phyloP scores from a whole-genome alignment of 2,888 invertebrate genomes.

The Cotesia congregata region DNA sequence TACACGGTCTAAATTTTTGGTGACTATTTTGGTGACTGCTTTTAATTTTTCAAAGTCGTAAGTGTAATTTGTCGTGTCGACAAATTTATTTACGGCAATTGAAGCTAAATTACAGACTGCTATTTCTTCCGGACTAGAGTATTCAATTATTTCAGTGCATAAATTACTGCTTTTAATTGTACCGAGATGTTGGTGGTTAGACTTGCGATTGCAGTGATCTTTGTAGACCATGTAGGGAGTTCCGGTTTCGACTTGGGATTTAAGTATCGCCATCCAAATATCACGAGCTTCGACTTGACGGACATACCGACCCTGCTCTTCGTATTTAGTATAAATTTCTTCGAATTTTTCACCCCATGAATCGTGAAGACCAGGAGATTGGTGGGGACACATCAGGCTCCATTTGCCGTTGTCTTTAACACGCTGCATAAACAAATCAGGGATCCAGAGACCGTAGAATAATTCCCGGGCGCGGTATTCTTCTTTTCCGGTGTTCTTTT shows the following conservation, averaged over 20 bases:
- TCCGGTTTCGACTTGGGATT: conserved; percentile 77
- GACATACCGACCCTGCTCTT: conserved; percentile 65
- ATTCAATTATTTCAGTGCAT: conserved; percentile 78
- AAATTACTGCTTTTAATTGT: conserved; percentile 78
- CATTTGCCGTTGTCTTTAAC: conserved; percentile 72
- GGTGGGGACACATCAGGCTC: conserved; percentile 77
- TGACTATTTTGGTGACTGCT: conserved; percentile 73
- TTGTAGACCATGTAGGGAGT: conserved; percentile 75
- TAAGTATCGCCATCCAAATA: conserved; percentile 75
- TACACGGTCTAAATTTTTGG: conserved; percentile 75
- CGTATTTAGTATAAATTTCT: conserved; percentile 73
- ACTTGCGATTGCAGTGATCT: conserved; percentile 76
- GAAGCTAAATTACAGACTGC: conserved; percentile 79
- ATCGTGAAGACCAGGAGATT: conserved; percentile 73
- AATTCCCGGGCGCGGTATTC: conserved; percentile 75
- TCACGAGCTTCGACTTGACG: conserved; percentile 71
- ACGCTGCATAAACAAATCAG: conserved; percentile 77
- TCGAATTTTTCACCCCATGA: conserved; percentile 77
- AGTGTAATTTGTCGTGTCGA: conserved; percentile 67
- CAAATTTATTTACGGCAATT: conserved; percentile 75
- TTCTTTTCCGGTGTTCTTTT: conserved; percentile 75
- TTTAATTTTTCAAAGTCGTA: conserved; percentile 74
- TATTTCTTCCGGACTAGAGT: conserved; percentile 73
- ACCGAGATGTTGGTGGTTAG: conserved; percentile 77
- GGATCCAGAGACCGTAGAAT: conserved; percentile 77